Percentiles rank a stretch among this genome's conserved stretches.
Conservation (phyloP, 2,888 invertebrate species). For the Dolichopus griseipennis region DNA sequence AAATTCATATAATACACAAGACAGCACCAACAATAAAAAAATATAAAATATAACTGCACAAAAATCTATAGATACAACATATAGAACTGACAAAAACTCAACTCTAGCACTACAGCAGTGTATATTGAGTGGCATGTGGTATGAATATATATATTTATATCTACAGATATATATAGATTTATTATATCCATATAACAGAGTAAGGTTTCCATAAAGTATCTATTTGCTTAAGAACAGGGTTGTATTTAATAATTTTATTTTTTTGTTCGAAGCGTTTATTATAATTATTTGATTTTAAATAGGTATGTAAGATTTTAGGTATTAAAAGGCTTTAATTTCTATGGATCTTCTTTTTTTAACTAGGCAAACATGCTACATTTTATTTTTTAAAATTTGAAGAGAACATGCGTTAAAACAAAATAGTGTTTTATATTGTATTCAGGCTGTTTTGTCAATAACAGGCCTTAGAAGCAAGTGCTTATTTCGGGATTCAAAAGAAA, state of each 20-base stretch:
- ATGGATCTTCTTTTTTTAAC: too few species aligned
- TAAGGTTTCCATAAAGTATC: slow-evolving; percentile 6
- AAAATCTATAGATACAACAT: not conserved
- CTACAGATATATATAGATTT: not conserved
- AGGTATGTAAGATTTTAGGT: too few species aligned
- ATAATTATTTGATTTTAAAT: too few species aligned
- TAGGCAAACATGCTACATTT: too few species aligned
- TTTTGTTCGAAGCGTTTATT: too few species aligned
- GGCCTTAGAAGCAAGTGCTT: too few species aligned
- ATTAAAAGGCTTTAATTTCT: too few species aligned
- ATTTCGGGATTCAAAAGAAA: too few species aligned
- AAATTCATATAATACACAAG: slow-evolving; percentile 6
- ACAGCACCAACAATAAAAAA: slow-evolving; percentile 3
- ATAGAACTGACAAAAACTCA: not conserved
- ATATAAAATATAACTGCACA: not conserved
- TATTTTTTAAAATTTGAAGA: too few species aligned
- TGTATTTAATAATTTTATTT: not conserved
- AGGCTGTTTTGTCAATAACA: too few species aligned
- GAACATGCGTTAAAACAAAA: too few species aligned
- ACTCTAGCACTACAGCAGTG: slow-evolving; percentile 6
- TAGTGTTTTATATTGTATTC: too few species aligned
- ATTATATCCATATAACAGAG: not conserved
- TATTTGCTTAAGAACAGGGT: not conserved
- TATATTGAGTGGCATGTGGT: slow-evolving; percentile 4
- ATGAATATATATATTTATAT: not conserved